Conservation (phyloP, 2,113 vertebrate genomes). For the Phaetusa simplex region DNA sequence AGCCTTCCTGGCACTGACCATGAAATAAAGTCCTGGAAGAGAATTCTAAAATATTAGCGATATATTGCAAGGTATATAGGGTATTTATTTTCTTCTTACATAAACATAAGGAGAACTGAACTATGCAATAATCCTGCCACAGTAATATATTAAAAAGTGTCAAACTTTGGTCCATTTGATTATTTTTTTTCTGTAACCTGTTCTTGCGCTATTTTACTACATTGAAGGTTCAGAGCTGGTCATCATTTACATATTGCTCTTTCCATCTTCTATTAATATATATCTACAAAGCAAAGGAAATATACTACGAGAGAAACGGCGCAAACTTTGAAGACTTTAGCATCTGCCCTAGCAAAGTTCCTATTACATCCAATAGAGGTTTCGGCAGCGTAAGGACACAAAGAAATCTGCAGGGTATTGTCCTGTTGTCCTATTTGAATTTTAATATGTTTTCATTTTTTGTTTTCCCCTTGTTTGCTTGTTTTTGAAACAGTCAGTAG, state of each 20-base stretch:
- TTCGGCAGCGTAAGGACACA: not conserved
- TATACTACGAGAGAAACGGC: rapidly evolving
- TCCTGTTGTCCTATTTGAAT: slow-evolving; percentile 1
- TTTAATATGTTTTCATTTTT: slow-evolving; percentile 1
- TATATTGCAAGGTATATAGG: not conserved
- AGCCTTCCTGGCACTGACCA: not conserved
- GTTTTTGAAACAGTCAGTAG: not conserved
- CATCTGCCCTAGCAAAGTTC: not conserved
- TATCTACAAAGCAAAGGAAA: not conserved
- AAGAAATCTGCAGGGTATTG: not conserved
- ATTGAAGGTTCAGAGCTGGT: not conserved
- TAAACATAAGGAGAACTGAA: not conserved
- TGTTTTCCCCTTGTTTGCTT: not conserved
- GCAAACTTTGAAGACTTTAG: not conserved
- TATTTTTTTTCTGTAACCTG: not conserved
- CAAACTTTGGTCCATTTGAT: not conserved
- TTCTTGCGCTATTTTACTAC: not conserved
- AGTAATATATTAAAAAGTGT: not conserved
- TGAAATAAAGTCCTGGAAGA: not conserved
- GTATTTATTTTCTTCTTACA: not conserved
- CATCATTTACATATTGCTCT: not conserved
- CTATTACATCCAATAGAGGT: not conserved
- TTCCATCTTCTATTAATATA: not conserved
- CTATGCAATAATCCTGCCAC: not conserved
- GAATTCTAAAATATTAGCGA: not conserved